phyloP scores from a whole-genome alignment of 1,140 invertebrate species.

The Rhagoletis zephyria region DNA sequence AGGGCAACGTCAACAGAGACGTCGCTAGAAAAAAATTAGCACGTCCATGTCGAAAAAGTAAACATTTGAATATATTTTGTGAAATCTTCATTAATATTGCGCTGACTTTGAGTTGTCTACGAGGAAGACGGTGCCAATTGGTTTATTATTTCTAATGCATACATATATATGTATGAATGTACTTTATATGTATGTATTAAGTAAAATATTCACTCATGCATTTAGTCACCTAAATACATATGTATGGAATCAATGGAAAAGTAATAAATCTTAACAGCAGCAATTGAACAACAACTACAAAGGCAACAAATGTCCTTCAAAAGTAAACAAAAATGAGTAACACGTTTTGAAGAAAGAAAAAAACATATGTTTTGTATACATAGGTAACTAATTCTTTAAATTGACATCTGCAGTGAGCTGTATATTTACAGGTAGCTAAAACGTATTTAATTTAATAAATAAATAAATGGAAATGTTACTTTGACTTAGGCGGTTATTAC shows the following conservation, averaged over 20 bases:
- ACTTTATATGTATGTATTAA: too few relatives aligned
- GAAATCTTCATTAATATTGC: background rate
- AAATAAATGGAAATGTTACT: too few relatives aligned
- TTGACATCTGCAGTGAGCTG: background rate
- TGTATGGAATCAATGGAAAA: background rate
- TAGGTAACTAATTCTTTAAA: background rate
- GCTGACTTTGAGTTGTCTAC: background rate
- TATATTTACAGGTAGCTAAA: constrained; percentile 3
- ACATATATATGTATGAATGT: background rate
- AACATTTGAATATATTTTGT: background rate
- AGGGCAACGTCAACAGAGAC: too few relatives aligned
- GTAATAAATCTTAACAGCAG: background rate
- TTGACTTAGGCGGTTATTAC: too few relatives aligned
- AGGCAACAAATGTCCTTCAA: constrained; percentile 4
- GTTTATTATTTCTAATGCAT: background rate
- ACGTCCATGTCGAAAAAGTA: background rate
- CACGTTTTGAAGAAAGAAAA: background rate
- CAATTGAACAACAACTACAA: background rate
- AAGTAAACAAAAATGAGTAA: background rate
- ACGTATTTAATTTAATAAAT: too few relatives aligned
- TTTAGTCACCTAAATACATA: background rate
- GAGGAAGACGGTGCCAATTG: background rate
- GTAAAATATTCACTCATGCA: background rate
- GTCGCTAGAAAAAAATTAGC: background rate
- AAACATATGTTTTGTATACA: background rate